phyloP scores from a whole-genome alignment of 2,797 vertebrate genomes.

The Macropodus opercularis region DNA sequence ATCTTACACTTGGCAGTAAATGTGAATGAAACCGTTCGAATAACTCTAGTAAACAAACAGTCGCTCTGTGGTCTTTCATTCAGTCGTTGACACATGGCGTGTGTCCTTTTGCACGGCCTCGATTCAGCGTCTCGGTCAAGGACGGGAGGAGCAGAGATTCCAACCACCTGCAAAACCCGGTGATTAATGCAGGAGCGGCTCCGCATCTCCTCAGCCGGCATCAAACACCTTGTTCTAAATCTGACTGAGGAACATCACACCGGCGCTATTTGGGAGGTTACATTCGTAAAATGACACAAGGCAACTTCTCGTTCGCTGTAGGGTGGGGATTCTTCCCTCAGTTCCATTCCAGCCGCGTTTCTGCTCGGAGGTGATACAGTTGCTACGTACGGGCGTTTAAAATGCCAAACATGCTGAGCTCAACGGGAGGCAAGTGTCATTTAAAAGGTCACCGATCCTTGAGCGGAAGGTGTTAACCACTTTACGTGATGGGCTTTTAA shows the following conservation, averaged over 20 bases:
- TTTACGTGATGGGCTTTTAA: constrained; percentile 30
- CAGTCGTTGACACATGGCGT: background rate
- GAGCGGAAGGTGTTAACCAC: constrained; percentile 41
- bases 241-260: background rate
- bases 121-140: background rate
- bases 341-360: no score
- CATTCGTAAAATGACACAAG: background rate
- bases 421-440: constrained; percentile 60
- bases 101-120: background rate
- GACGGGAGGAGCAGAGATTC: background rate
- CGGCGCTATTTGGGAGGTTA: background rate
- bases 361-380: constrained; percentile 16
- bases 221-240: background rate
- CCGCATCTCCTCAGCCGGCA: background rate
- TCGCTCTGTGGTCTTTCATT: background rate
- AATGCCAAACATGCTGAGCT: constrained; percentile 63
- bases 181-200: background rate
- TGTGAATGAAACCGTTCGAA: background rate
- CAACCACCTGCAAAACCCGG: background rate
- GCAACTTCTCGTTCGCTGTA: background rate
- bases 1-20: no score
- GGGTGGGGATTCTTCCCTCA: constrained; percentile 19
- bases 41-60: background rate
- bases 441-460: constrained; percentile 52
- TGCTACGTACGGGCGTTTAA: constrained; percentile 34